Evolutionary conservation across 2,888 invertebrate genomes (phyloP), one percentile per base, ranked within the genome.

Genomic region (Troides aeacus): DNA sequence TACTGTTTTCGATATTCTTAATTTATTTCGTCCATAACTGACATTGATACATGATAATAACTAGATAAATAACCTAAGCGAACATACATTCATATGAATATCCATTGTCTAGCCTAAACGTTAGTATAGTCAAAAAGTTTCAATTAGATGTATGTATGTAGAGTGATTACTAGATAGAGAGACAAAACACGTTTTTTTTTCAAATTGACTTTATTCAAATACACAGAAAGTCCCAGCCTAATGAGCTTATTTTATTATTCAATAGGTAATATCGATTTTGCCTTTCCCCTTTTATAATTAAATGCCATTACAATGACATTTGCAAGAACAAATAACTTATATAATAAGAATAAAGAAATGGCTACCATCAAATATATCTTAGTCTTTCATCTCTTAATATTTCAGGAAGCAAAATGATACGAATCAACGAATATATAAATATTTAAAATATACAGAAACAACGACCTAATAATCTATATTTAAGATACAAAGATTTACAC

Each of bases 91-190:
- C 80, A 83, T 82, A 81, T 81, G 81, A 81, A 81, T 83, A 82
- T 76, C 79, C 83, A 70, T 74, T 70, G 72, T 81, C 81, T 81
- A 83, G 76, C 79, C 81, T 73, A 78, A 67, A 72, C 39, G 74
- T 77, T 77, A 84, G 30, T 67, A 66, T 62, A 68, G 36, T 67
- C n/a, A 64, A 79, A 79, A 76, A 75, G 73, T 74, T 75, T 77
- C 74, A 76, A 78, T 77, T 77, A 80, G 77, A 81, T 84, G 83
- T 80, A 85, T 85, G 91, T 90, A 91, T 89, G 90, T 89, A 92
- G 90, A 92, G 89, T 72, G 71, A 74, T 71, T 68, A 72, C 62
- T 72, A 78, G 77, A 76, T 72, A 76, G 77, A 77, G 73, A 79
- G 75, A 65, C 74, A 76, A 68, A 68, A 78, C 73, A 77, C 72